These are phyloP conservation scores for Heloderma charlesbogerti DNA, from an alignment of 2,113 vertebrate genomes.

Conservation along the genomic window DNA sequence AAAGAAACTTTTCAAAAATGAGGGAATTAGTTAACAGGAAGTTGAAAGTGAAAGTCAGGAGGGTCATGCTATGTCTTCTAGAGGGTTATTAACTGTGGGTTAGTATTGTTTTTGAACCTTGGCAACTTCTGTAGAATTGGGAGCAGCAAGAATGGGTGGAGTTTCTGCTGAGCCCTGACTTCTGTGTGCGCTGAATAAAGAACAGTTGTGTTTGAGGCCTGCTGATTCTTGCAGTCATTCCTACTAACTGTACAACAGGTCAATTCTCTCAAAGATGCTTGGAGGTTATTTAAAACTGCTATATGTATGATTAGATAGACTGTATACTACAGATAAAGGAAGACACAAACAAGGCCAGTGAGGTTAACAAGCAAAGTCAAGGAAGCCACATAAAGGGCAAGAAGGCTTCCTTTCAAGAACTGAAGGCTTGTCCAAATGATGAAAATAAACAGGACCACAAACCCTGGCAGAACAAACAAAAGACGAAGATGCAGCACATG, in stretches of 20 bases:
- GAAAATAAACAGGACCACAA: background rate
- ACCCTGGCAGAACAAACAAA: background rate
- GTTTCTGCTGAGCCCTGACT: too few species aligned
- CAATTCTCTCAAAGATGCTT: background rate
- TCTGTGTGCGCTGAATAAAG: too few species aligned
- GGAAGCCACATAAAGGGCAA: background rate
- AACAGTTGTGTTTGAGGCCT: too few species aligned
- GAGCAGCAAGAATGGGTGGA: too few species aligned
- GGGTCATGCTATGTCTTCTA: too few species aligned
- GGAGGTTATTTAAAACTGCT: background rate
- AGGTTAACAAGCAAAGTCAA: background rate
- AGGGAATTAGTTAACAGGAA: background rate
- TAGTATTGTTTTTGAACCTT: too few species aligned
- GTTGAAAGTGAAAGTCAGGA: background rate
- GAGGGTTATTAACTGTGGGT: too few species aligned
- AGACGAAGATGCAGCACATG: background rate
- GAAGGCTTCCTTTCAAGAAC: background rate
- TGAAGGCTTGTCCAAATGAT: background rate
- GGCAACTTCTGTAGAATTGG: too few species aligned
- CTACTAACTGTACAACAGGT: too few species aligned
- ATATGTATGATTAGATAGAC: background rate
- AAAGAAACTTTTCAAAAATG: background rate
- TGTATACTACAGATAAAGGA: background rate
- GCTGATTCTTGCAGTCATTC: too few species aligned
- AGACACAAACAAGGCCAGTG: background rate